Conservation (phyloP, 1,140 invertebrate species). For the Archegozetes longisetosus region DNA sequence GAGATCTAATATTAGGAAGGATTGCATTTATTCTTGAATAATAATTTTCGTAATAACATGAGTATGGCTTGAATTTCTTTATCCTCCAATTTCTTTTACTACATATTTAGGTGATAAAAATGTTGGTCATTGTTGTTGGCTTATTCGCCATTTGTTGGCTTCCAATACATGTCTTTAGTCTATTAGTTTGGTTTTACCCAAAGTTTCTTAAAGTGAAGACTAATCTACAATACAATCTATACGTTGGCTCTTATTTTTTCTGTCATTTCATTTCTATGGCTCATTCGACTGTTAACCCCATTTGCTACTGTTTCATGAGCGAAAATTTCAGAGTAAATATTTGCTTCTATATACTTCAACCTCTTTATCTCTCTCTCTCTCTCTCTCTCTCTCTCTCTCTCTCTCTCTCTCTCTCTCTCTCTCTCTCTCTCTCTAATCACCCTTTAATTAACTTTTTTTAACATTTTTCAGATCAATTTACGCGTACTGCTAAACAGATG, state of each 20-base stretch:
- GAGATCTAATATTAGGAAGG: no score
- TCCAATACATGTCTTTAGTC: conserved; percentile 32
- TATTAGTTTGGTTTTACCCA: conserved; percentile 26
- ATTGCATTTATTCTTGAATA: no score
- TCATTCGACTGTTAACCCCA: conserved; percentile 8
- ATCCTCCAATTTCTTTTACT: no score
- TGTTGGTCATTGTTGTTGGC: conserved; percentile 36
- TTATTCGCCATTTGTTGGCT: conserved; percentile 39
- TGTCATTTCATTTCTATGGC: conserved; percentile 26
- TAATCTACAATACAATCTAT: conserved; percentile 23
- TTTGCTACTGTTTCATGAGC: neutral
- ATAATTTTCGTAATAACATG: no score
- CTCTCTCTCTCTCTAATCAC: neutral
- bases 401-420: neutral
- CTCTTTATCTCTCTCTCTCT: neutral
- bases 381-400: neutral
- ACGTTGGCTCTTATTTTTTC: conserved; percentile 31
- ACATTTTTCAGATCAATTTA: neutral
- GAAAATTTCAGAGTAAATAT: neutral
- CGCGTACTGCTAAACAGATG: neutral
- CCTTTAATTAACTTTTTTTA: no score
- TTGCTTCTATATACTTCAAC: no score
- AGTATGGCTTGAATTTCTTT: no score
- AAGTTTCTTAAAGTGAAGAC: conserved; percentile 18
- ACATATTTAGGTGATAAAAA: conserved; percentile 39